These are phyloP conservation scores for Myotis yumanensis DNA, from an alignment of 2,113 vertebrate genomes.

Conservation along the genomic window DNA sequence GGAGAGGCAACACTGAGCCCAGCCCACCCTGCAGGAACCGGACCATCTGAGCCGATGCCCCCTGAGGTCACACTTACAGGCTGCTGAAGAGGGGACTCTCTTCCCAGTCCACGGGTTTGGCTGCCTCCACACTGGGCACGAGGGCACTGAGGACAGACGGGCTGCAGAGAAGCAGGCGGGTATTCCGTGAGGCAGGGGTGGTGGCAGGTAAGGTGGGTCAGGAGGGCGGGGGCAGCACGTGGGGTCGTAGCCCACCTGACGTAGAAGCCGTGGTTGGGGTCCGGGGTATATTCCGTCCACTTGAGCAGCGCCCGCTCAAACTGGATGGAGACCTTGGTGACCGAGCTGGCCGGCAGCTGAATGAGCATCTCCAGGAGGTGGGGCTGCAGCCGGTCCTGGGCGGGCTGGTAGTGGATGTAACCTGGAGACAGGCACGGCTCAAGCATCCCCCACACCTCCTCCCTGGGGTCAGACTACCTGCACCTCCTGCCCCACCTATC, in stretches of 20 bases:
- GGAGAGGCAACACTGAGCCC: neutral
- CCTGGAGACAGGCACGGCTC: constrained; percentile 81
- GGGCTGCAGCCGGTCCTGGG: constrained; percentile 92
- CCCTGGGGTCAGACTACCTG: neutral
- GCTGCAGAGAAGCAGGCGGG: constrained; percentile 79
- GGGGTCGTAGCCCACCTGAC: constrained; percentile 86
- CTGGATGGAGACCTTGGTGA: constrained; percentile 96
- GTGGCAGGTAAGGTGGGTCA: neutral
- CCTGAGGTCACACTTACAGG: constrained; percentile 86
- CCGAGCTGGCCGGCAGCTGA: constrained; percentile 94
- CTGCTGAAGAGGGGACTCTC: constrained; percentile 89
- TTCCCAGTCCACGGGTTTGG: constrained; percentile 86
- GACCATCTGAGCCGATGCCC: neutral
- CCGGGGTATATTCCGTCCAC: constrained; percentile 98
- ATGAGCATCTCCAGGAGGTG: constrained; percentile 98
- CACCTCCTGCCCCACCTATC: neutral
- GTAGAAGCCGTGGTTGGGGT: constrained; percentile 98
- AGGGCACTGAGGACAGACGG: constrained; percentile 95
- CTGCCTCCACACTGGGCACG: constrained; percentile 91
- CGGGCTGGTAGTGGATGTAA: constrained; percentile 97
- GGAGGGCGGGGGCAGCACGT: neutral
- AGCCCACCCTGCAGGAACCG: neutral
- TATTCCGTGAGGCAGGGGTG: neutral
- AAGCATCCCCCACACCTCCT: neutral
- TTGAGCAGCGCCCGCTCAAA: constrained; percentile 97